A percentile compares a stretch with the other conserved stretches of the same genome.
Evolutionary conservation across 2,888 invertebrate genomes (phyloP).

Genomic region (Thecocarcelia acutangulata): DNA sequence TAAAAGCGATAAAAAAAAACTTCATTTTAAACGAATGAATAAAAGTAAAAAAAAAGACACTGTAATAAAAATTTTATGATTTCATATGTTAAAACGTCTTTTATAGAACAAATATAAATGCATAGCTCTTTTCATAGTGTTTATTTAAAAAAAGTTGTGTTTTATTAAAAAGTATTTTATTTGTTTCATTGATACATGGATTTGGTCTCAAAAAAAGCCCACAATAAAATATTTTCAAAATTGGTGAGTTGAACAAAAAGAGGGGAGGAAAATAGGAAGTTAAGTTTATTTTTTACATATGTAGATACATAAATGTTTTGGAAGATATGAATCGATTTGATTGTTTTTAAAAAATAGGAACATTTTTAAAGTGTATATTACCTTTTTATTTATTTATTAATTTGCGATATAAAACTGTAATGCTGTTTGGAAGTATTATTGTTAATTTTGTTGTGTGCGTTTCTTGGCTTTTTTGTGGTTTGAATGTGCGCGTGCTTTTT

Average conservation of each 20-base stretch:
- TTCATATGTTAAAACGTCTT: too few species aligned
- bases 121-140: not conserved
- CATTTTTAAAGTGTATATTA: constrained; percentile 40
- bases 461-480: constrained; percentile 6
- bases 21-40: too few species aligned
- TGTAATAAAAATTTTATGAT: too few species aligned
- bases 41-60: too few species aligned
- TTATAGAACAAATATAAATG: too few species aligned
- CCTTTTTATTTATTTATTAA: constrained; percentile 46
- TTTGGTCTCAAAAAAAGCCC: constrained; percentile 40
- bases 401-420: constrained; percentile 29
- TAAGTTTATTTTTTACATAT: not conserved
- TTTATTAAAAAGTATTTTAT: constrained; percentile 1
- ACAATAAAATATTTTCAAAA: constrained; percentile 16
- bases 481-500: constrained; percentile 30
- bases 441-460: constrained; percentile 49
- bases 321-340: constrained; percentile 50
- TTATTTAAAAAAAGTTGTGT: not conserved
- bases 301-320: constrained; percentile 32
- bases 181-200: not conserved
- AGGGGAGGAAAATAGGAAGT: not conserved
- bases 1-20: too few species aligned
- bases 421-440: constrained; percentile 55
- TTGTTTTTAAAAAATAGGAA: constrained; percentile 50
- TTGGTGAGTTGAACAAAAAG: not conserved